Percentiles rank a stretch among this genome's conserved stretches.
These are phyloP conservation scores for Sinohyriopsis cumingii DNA, from an alignment of 2,888 invertebrate species.

Conservation along the genomic window DNA sequence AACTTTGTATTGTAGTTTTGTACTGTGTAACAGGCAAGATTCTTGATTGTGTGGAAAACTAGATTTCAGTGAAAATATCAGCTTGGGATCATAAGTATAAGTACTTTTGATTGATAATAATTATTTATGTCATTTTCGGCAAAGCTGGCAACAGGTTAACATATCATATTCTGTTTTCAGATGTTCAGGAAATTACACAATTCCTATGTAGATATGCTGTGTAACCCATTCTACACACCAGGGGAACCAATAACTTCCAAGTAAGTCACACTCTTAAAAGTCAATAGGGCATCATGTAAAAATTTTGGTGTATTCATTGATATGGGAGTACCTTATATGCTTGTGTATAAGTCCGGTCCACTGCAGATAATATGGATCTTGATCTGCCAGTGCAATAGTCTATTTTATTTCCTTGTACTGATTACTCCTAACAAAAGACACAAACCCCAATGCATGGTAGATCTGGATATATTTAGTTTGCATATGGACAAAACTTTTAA, in stretches of 20 bases:
- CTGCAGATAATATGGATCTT: too few relatives aligned
- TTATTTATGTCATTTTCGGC: not conserved
- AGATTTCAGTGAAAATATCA: not conserved
- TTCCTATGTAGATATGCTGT: slow-evolving; percentile 93
- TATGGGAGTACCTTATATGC: not conserved
- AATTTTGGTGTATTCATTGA: not conserved
- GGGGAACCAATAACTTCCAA: slow-evolving; percentile 90
- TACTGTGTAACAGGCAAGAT: not conserved
- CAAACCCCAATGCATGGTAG: too few relatives aligned
- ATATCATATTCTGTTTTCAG: slow-evolving; percentile 71
- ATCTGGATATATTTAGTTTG: too few relatives aligned
- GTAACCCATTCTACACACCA: slow-evolving; percentile 96
- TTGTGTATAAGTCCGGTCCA: not conserved
- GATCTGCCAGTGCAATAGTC: slow-evolving; percentile 28
- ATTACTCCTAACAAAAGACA: too few relatives aligned
- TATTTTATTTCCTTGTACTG: slow-evolving; percentile 15
- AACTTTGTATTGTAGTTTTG: too few relatives aligned
- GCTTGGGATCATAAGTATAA: too few relatives aligned
- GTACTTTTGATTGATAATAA: too few relatives aligned
- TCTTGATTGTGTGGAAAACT: not conserved
- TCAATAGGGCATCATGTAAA: not conserved
- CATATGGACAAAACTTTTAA: too few relatives aligned
- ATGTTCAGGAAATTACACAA: slow-evolving; percentile 92
- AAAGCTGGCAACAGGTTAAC: not conserved
- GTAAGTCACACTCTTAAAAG: slow-evolving; percentile 76